phyloP scores from a whole-genome alignment of 2,113 vertebrate genomes.

The Sialia sialis region DNA sequence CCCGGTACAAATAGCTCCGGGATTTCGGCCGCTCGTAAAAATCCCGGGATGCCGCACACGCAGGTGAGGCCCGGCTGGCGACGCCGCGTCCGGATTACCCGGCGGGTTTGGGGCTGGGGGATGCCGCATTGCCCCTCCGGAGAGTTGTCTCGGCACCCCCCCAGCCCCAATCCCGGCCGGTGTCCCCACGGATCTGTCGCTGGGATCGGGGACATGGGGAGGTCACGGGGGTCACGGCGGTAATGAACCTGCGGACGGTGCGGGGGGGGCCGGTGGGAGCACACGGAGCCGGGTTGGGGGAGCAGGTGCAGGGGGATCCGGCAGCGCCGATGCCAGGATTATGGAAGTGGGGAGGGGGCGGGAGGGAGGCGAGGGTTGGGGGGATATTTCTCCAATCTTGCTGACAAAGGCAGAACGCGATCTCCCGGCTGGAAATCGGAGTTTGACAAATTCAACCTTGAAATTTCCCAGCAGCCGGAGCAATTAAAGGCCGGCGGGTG shows the following conservation, averaged over 20 bases:
- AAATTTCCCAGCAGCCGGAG: no score
- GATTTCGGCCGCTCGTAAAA: slow-evolving; percentile 43
- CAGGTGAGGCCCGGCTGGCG: background rate
- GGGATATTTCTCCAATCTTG: no score
- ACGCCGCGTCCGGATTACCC: background rate
- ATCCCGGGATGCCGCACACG: slow-evolving; percentile 3
- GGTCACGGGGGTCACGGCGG: background rate
- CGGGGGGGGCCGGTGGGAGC: background rate
- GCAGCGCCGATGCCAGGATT: background rate
- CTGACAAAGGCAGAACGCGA: no score
- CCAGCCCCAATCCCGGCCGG: background rate
- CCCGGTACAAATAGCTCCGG: slow-evolving; percentile 46
- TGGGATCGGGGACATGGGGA: background rate
- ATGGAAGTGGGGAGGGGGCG: background rate
- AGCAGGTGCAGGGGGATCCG: slow-evolving; percentile 31
- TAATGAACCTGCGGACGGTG: background rate
- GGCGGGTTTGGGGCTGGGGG: background rate
- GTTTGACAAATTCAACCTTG: no score
- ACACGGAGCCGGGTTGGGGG: background rate
- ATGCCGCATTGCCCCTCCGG: no score
- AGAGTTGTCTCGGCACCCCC: background rate
- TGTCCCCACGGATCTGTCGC: background rate
- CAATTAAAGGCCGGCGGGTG: no score
- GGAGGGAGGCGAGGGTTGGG: background rate
- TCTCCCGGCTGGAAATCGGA: no score